These are phyloP conservation scores for Hydrozoanthus gracilis DNA, from an alignment of 92 coral and sea anemone genomes.

Conservation along the genomic window DNA sequence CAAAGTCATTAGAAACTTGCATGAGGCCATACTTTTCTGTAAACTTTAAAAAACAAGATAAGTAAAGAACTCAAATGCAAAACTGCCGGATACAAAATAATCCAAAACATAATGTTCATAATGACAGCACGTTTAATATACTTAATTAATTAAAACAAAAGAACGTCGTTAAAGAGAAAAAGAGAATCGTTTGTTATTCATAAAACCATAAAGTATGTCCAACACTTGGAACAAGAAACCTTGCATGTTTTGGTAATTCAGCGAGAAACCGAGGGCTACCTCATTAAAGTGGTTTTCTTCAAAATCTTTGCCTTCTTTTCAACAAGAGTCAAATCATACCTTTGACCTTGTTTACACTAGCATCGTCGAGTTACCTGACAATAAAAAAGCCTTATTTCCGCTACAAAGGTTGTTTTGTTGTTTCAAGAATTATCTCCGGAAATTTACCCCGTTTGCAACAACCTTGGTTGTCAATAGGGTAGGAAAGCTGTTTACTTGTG, in stretches of 20 bases:
- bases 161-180: not conserved
- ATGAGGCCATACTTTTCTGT: not conserved
- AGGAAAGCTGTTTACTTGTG: not conserved
- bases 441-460: constrained; percentile 33
- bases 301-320: not conserved
- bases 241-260: not conserved
- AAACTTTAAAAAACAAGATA: not conserved
- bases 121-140: not conserved
- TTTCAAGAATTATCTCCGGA: constrained; percentile 28
- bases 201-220: not conserved
- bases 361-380: constrained; percentile 3
- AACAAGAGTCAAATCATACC: not conserved
- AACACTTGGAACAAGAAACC: not conserved
- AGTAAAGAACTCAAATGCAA: not conserved
- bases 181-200: not conserved
- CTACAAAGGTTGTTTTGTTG: constrained; percentile 10
- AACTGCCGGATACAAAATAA: not conserved
- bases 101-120: not conserved
- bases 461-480: not conserved
- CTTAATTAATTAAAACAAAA: not conserved
- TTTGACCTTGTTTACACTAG: constrained; percentile 3
- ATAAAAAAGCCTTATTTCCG: not conserved
- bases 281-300: not conserved
- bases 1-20: no score
- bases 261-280: not conserved